Percentiles rank a stretch among this genome's conserved stretches.
Conservation (phyloP, 2,797 vertebrate genomes). For the Xenentodon cancila region DNA sequence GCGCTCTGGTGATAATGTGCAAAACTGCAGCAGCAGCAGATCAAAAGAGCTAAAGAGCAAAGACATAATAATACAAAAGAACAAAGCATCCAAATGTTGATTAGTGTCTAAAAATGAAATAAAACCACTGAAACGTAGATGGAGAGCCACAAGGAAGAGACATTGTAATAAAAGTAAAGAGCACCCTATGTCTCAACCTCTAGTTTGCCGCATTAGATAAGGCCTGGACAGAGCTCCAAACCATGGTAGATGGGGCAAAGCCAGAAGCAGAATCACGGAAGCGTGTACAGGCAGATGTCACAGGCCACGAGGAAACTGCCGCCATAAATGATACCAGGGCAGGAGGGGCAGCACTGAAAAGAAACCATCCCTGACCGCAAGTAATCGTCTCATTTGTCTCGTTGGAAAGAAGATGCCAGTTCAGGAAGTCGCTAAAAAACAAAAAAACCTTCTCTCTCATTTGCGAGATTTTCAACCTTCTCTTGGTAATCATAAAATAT, state of each 20-base stretch:
- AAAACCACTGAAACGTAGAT: not conserved
- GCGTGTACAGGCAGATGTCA: constrained; percentile 44
- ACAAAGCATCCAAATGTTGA: not conserved
- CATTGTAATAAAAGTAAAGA: not conserved
- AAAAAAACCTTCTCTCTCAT: not conserved
- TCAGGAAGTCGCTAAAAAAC: not conserved
- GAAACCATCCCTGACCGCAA: constrained; percentile 25
- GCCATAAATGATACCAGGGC: constrained; percentile 19
- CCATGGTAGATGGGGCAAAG: constrained; percentile 14
- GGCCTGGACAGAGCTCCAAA: constrained; percentile 19
- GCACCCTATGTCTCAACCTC: not conserved
- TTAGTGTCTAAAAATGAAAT: not conserved
- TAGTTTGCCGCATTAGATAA: constrained; percentile 25
- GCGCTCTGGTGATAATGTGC: constrained; percentile 7
- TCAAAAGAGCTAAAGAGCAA: constrained; percentile 7
- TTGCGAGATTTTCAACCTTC: too few species aligned
- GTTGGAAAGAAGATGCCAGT: constrained; percentile 8
- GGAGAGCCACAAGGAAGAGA: not conserved
- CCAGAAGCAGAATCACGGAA: constrained; percentile 29
- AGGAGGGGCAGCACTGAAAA: constrained; percentile 12
- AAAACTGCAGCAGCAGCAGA: constrained; percentile 1
- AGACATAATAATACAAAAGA: not conserved
- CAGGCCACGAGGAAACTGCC: constrained; percentile 24
- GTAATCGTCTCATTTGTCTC: constrained; percentile 29
- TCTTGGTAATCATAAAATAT: too few species aligned